Evolutionary conservation across 1,140 invertebrate species (phyloP), one percentile per base, ranked within the genome.

Genomic region (Vollenhovia emeryi): DNA sequence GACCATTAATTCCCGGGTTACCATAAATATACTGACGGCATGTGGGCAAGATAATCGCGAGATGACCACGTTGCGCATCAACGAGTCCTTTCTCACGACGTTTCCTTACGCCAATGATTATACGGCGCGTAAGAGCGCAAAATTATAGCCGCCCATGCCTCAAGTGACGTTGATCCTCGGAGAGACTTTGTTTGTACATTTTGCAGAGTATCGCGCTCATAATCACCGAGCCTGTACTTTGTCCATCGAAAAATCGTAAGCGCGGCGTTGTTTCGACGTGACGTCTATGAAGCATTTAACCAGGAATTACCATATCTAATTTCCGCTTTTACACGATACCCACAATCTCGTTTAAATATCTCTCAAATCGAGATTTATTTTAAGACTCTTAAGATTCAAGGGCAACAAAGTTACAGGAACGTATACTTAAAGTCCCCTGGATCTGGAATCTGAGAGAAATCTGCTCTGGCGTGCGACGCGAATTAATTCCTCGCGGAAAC

Each of bases 31-130:
- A n/a, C 27, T 57, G n/a, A 27, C 36, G 18, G 55, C 59, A 64
- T 82, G 78, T 60, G 43, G 74, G 66, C 64, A 85, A 40, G 79
- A 43, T 88, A 84, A 74, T 91, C 87, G 59, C 45, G 62, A 62
- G 83, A 86, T 87, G 87, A 87, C 87, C 90, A 89, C 33, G 62
- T 89, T 87, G 90, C 62, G 86, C 90, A 84, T 79, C 80, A 24
- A 11, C 13, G 36, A 73, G 57, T 86, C 62, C 73, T 82, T 80
- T 87, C 89, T 90, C 87, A 85, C 89, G 87, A 78, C 82, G 73
- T 82, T 88, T 45, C 57, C 30, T 83, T 79, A 66, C 78, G 66
- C 69, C 36, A 86, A 50, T 59, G 45, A 68, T 85, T 84, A 57
- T 30, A 66, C 55, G 66, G 74, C 64, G 71, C 24, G 36, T 66